phyloP scores from a whole-genome alignment of 2,888 invertebrate genomes.

The Euplagia quadripunctaria region DNA sequence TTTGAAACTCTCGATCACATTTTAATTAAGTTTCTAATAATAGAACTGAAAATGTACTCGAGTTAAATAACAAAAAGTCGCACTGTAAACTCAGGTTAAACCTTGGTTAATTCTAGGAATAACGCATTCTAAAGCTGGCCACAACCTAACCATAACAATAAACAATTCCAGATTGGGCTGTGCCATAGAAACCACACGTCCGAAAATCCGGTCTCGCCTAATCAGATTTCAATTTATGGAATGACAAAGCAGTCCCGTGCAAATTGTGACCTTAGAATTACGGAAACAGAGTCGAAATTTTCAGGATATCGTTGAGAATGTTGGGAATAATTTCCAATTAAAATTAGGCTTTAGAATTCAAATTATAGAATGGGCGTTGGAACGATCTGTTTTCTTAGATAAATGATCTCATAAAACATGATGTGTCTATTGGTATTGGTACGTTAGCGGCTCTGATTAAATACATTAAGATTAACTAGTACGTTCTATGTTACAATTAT shows the following conservation, averaged over 20 bases:
- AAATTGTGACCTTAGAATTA: conserved; percentile 12
- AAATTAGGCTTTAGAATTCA: conserved; percentile 38
- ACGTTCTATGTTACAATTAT: neutral
- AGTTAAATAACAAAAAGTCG: conserved; percentile 6
- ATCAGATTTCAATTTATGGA: conserved; percentile 53
- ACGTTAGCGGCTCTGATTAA: conserved; percentile 3
- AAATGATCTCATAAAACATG: conserved; percentile 28
- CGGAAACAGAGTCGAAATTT: conserved; percentile 24
- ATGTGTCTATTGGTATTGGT: conserved; percentile 28
- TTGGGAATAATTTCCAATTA: conserved; percentile 39
- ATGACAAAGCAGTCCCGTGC: conserved; percentile 19
- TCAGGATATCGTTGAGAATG: neutral
- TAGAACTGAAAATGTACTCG: neutral
- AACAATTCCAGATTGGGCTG: conserved; percentile 52
- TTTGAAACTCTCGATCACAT: neutral
- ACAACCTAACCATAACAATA: conserved; percentile 46
- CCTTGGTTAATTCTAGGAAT: conserved; percentile 15
- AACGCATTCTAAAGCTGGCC: conserved; percentile 38
- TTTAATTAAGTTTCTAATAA: neutral
- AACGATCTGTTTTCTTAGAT: conserved; percentile 26
- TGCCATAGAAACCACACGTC: conserved; percentile 49
- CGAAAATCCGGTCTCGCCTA: conserved; percentile 50
- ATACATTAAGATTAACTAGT: neutral
- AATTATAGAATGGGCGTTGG: conserved; percentile 32
- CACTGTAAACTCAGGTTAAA: conserved; percentile 25